Evolutionary conservation across 2,888 invertebrate genomes (phyloP).

Genomic region (Anodontia alba): DNA sequence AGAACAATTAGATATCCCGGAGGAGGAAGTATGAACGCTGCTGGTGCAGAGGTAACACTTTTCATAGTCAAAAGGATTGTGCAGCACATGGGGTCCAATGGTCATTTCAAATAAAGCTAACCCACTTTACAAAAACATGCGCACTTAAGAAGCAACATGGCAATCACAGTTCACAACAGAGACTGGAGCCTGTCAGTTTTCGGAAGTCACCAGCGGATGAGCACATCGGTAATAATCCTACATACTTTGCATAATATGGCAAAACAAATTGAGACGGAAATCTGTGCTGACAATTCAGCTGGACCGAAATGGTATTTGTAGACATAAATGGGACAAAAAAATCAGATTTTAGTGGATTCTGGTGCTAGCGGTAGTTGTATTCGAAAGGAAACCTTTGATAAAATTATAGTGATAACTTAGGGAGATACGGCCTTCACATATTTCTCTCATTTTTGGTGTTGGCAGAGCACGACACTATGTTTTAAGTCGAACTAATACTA

Average conservation of each 20-base stretch:
- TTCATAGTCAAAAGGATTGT: background rate
- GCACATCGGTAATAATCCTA: background rate
- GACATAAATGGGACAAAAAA: conserved; percentile 4
- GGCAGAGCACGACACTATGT: conserved; percentile 33
- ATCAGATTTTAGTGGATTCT: conserved; percentile 19
- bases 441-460: conserved; percentile 23
- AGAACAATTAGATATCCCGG: no score
- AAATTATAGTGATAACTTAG: background rate
- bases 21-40: background rate
- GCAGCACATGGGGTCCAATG: background rate
- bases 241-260: no score
- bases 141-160: background rate
- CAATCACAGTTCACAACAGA: background rate
- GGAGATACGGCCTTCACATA: background rate
- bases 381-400: background rate
- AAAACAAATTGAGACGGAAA: background rate
- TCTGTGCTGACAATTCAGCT: conserved; percentile 4
- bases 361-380: conserved; percentile 30
- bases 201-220: background rate
- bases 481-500: conserved; percentile 10
- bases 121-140: no score
- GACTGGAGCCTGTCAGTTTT: background rate
- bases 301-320: conserved; percentile 21
- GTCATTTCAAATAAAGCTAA: no score
- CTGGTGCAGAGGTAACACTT: background rate